These are phyloP conservation scores for Pipra filicauda DNA, from an alignment of 2,113 vertebrate species.

Conservation along the genomic window DNA sequence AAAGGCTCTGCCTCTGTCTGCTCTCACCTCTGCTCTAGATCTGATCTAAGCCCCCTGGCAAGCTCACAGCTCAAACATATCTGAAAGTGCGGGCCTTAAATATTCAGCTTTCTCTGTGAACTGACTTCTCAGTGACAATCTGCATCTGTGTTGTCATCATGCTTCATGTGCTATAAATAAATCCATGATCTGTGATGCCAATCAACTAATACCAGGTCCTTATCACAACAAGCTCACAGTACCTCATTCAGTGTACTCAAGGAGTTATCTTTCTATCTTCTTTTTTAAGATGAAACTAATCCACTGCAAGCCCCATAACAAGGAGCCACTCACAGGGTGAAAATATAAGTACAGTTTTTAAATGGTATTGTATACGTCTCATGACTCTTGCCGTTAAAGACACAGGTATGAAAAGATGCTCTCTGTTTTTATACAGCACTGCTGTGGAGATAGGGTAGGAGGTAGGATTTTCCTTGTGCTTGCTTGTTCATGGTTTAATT, in stretches of 20 bases:
- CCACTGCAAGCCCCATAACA: conserved; percentile 19
- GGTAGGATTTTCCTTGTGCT: neutral
- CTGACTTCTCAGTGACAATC: neutral
- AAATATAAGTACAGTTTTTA: neutral
- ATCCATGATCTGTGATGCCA: neutral
- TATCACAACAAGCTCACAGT: conserved; percentile 5
- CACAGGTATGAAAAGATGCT: neutral
- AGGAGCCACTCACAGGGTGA: neutral
- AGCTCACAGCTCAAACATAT: neutral
- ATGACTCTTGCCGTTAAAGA: neutral
- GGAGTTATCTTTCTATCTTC: conserved; percentile 3
- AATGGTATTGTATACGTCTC: neutral
- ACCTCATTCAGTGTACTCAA: neutral
- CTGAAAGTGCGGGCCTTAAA: neutral
- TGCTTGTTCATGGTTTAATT: neutral
- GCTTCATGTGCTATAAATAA: neutral
- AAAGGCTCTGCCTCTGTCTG: neutral
- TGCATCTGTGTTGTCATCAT: neutral
- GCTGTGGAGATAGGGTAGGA: neutral
- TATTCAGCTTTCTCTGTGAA: neutral
- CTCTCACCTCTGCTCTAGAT: neutral
- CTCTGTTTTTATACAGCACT: neutral
- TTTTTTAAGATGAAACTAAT: conserved; percentile 3
- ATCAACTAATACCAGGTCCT: neutral
- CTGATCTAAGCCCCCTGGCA: neutral